A percentile compares a stretch with the other conserved stretches of the same genome.
Conservation (phyloP, 2,888 invertebrate genomes). For the Thyatira batis region DNA sequence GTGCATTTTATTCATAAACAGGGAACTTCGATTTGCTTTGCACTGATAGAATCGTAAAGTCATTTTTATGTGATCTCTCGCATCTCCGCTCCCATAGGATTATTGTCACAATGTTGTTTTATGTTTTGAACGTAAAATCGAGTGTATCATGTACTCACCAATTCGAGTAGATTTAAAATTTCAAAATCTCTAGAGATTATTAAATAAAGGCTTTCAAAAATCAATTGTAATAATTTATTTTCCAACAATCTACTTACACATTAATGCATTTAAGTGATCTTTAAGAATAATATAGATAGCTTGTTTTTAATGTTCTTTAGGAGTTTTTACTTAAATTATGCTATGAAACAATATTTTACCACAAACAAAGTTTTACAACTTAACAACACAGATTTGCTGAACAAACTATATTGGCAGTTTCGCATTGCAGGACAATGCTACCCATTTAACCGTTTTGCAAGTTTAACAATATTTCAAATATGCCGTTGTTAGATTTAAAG, state of each 20-base stretch:
- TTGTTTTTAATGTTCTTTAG: too few species aligned
- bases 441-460: slow-evolving; percentile 65
- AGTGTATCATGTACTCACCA: slow-evolving; percentile 7
- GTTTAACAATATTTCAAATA: slow-evolving; percentile 74
- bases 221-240: too few species aligned
- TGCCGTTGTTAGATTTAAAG: too few species aligned
- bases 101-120: slow-evolving; percentile 71
- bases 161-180: neutral
- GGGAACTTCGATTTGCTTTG: slow-evolving; percentile 53
- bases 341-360: neutral
- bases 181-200: neutral
- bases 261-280: too few species aligned
- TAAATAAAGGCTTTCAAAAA: neutral
- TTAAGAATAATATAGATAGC: too few species aligned
- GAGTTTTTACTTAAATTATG: too few species aligned
- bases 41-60: slow-evolving; percentile 73
- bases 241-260: too few species aligned
- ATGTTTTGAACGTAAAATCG: slow-evolving; percentile 55
- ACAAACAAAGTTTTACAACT: neutral
- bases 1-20: slow-evolving; percentile 69
- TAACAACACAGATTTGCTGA: neutral
- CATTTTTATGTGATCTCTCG: slow-evolving; percentile 70
- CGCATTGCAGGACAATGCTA: slow-evolving; percentile 30
- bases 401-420: neutral
- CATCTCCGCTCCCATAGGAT: slow-evolving; percentile 54